Conservation (phyloP, 2,113 vertebrate species). For the Rhizomys pruinosus region DNA sequence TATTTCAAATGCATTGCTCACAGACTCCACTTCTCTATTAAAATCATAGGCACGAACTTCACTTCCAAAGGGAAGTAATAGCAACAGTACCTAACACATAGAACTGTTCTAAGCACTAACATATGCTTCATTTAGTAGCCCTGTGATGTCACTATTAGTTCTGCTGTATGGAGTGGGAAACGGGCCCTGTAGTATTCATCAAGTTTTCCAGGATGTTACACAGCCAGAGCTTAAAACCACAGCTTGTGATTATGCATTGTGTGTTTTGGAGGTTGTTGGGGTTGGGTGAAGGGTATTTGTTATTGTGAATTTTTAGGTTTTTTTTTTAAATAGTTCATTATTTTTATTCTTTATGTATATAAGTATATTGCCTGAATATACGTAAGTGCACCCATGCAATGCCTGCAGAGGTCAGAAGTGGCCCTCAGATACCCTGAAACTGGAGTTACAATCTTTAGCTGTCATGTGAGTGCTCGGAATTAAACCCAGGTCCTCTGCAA, state of each 20-base stretch:
- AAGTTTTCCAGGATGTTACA: neutral
- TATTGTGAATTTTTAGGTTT: no score
- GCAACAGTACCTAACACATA: neutral
- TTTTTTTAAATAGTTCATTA: neutral
- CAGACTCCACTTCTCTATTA: conserved; percentile 42
- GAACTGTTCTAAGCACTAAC: neutral
- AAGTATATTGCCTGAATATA: no score
- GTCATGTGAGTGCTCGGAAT: no score
- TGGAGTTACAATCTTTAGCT: no score
- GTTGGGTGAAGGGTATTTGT: neutral
- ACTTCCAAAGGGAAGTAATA: conserved; percentile 39
- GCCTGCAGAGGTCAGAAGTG: no score
- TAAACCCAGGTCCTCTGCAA: no score
- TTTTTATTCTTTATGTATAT: no score
- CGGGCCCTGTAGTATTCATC: neutral
- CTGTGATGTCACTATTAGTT: neutral
- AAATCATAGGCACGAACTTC: conserved; percentile 44
- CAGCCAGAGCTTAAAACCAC: neutral
- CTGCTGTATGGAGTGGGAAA: conserved; percentile 48
- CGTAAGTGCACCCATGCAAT: no score
- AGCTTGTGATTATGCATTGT: no score
- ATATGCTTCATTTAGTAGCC: conserved; percentile 1
- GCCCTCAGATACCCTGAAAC: no score
- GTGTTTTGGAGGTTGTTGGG: neutral
- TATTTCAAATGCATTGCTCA: conserved; percentile 51